These are phyloP conservation scores for Eospalax fontanierii DNA, from an alignment of 2,797 vertebrate genomes.

Conservation along the genomic window DNA sequence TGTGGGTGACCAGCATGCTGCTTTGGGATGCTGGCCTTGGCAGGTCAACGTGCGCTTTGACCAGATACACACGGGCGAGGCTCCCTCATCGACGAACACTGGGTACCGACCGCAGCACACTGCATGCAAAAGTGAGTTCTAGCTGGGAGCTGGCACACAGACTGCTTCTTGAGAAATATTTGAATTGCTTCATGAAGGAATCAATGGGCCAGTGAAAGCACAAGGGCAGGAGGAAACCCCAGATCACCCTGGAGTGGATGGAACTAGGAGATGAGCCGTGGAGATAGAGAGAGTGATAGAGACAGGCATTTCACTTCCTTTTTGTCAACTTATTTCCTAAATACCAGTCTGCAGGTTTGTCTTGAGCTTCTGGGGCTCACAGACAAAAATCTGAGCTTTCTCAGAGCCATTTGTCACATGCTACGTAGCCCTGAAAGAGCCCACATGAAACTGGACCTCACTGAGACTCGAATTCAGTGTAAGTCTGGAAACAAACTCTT, in stretches of 20 bases:
- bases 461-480: neutral
- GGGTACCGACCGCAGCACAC: conserved; percentile 75
- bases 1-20: conserved; percentile 35
- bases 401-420: neutral
- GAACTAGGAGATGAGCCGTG: neutral
- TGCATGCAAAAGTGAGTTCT: conserved; percentile 1
- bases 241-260: neutral
- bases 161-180: neutral
- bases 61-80: neutral
- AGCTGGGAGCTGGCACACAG: neutral
- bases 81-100: conserved; percentile 60
- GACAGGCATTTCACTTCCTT: conserved; percentile 13
- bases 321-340: conserved; percentile 51
- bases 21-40: conserved; percentile 61
- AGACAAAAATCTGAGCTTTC: neutral
- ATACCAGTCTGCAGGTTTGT: neutral
- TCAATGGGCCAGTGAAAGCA: neutral
- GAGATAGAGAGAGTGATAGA: neutral
- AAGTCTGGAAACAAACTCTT: neutral
- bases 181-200: neutral
- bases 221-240: neutral
- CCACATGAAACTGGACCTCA: neutral
- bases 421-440: neutral
- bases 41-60: conserved; percentile 29
- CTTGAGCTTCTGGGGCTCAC: neutral